Conservation (phyloP, 2,113 vertebrate genomes). For the Ifrita kowaldi region DNA sequence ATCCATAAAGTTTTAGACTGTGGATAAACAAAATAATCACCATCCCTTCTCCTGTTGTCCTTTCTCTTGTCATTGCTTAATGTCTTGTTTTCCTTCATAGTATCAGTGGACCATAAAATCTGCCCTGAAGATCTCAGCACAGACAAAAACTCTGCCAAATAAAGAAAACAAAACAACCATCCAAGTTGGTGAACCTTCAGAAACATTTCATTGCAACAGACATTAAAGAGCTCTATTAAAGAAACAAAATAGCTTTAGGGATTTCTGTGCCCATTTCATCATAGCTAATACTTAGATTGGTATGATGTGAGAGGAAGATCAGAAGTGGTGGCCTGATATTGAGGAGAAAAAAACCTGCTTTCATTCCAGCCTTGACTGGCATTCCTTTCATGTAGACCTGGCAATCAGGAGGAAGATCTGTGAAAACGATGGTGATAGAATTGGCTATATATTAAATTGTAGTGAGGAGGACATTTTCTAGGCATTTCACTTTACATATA, state of each 20-base stretch:
- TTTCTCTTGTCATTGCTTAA: not conserved
- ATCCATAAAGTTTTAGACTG: not conserved
- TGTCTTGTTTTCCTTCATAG: not conserved
- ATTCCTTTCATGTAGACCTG: not conserved
- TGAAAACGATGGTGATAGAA: not conserved
- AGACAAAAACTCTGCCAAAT: not conserved
- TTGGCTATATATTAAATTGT: not conserved
- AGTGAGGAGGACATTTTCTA: not conserved
- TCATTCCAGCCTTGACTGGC: not conserved
- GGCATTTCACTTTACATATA: not conserved
- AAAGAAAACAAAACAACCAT: not conserved
- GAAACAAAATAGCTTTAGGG: slow-evolving; percentile 4
- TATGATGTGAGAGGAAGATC: not conserved
- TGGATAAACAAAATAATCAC: not conserved
- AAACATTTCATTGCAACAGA: not conserved
- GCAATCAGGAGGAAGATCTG: not conserved
- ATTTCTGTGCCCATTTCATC: not conserved
- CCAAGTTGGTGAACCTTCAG: not conserved
- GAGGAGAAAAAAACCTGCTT: not conserved
- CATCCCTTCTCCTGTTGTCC: not conserved
- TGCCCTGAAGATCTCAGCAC: not conserved
- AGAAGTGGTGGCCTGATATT: not conserved
- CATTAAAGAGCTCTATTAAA: not conserved
- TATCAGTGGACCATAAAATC: slow-evolving; percentile 1
- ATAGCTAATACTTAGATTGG: not conserved